Percentiles rank a stretch among this genome's conserved stretches.
Evolutionary conservation across 2,113 vertebrate genomes (phyloP).

Genomic region (Phasianus colchicus): DNA sequence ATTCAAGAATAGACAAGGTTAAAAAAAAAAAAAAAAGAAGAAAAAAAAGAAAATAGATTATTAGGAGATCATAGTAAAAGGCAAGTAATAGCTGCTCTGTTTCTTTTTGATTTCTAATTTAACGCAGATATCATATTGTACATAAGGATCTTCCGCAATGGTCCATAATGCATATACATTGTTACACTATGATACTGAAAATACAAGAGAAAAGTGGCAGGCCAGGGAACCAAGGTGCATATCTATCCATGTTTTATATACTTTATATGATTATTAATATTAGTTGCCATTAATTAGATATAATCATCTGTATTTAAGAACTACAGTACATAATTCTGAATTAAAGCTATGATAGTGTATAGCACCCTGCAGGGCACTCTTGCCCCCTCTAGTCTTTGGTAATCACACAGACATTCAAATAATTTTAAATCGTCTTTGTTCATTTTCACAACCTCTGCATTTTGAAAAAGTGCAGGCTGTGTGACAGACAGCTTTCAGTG

Average conservation of each 20-base stretch:
- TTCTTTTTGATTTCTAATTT: constrained; percentile 32
- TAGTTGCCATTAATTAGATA: background rate
- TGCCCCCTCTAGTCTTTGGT: background rate
- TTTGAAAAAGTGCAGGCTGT: constrained; percentile 27
- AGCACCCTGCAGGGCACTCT: background rate
- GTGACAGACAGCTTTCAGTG: background rate
- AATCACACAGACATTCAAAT: background rate
- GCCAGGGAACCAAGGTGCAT: background rate
- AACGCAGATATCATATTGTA: background rate
- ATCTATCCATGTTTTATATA: background rate
- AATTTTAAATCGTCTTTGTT: constrained; percentile 23
- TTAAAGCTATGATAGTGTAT: background rate
- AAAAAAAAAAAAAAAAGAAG: constrained; percentile 4
- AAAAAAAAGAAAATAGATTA: background rate
- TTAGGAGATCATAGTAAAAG: constrained; percentile 34
- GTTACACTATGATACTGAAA: background rate
- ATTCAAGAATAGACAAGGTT: constrained; percentile 26
- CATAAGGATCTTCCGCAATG: background rate
- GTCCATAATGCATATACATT: background rate
- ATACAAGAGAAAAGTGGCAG: background rate
- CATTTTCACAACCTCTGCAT: constrained; percentile 4
- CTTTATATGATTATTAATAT: background rate
- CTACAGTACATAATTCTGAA: background rate
- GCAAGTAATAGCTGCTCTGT: constrained; percentile 29
- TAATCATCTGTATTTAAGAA: background rate